Evolutionary conservation across 2,797 vertebrate genomes (phyloP).

Genomic region (Triplophysa yarkandensis): DNA sequence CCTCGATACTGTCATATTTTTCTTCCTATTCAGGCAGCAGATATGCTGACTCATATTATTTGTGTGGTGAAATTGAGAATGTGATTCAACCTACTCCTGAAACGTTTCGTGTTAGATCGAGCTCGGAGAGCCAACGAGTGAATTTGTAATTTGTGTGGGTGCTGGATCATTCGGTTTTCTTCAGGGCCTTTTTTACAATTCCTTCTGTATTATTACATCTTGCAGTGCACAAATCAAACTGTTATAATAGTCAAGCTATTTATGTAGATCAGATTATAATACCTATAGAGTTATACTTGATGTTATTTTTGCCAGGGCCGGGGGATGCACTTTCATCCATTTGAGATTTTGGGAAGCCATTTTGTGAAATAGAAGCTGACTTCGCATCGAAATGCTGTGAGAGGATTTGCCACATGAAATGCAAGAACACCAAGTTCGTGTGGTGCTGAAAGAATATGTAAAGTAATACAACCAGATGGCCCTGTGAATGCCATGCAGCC

Average conservation of each 20-base stretch:
- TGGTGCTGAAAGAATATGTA: conserved; percentile 81
- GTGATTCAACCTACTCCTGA: conserved; percentile 48
- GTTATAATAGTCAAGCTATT: too few relatives aligned
- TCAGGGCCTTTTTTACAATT: conserved; percentile 19
- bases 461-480: conserved; percentile 84
- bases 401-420: conserved; percentile 71
- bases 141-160: conserved; percentile 37
- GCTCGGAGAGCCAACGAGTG: conserved; percentile 28
- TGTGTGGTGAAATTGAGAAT: conserved; percentile 49
- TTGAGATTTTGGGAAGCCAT: conserved; percentile 63
- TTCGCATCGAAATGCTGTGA: conserved; percentile 62
- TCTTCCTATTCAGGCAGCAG: conserved; percentile 66
- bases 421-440: conserved; percentile 73
- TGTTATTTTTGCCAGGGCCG: neutral
- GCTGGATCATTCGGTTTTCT: conserved; percentile 33
- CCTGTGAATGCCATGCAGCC: conserved; percentile 74
- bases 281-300: neutral
- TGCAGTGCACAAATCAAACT: too few relatives aligned
- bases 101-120: conserved; percentile 34
- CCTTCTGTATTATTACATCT: neutral
- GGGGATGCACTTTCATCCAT: conserved; percentile 21
- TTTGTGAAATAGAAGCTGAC: conserved; percentile 74
- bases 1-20: conserved; percentile 61
- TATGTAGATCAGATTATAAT: too few relatives aligned
- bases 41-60: conserved; percentile 68